These are phyloP conservation scores for Leucoraja erinaceus DNA, from an alignment of 2,113 vertebrate genomes.

Conservation along the genomic window DNA sequence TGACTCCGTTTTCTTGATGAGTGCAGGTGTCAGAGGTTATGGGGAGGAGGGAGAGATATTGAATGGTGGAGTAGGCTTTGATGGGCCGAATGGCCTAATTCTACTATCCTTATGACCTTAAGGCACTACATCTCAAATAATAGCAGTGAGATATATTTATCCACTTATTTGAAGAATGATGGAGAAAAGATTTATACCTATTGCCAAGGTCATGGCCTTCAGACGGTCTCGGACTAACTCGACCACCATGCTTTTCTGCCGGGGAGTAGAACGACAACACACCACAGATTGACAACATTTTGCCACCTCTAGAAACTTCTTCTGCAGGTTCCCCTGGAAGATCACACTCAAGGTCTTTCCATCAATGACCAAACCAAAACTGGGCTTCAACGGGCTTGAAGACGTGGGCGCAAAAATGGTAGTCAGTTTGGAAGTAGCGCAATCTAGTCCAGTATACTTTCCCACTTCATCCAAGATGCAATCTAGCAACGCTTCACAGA, in stretches of 20 bases:
- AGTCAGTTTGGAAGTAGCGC: constrained; percentile 43
- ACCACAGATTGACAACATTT: constrained; percentile 68
- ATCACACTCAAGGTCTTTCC: constrained; percentile 64
- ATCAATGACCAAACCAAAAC: constrained; percentile 74
- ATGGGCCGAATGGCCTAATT: too few relatives aligned
- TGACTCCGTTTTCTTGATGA: too few relatives aligned
- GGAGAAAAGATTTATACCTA: constrained; percentile 55
- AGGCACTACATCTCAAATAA: neutral
- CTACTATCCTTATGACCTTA: too few relatives aligned
- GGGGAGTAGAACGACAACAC: constrained; percentile 78
- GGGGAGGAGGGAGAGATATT: too few relatives aligned
- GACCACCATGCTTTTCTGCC: constrained; percentile 82
- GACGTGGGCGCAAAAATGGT: neutral
- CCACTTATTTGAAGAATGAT: neutral
- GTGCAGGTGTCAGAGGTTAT: too few relatives aligned
- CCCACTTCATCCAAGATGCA: constrained; percentile 73
- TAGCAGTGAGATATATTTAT: neutral
- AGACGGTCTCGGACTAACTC: constrained; percentile 68
- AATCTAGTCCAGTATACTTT: constrained; percentile 47
- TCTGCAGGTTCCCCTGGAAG: constrained; percentile 67
- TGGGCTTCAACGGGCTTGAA: neutral
- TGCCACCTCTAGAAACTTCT: constrained; percentile 67
- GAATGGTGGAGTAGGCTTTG: too few relatives aligned
- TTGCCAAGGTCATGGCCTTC: constrained; percentile 75
- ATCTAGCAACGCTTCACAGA: constrained; percentile 72